These are phyloP conservation scores for Melikaiella ostensackeni DNA, from an alignment of 2,888 invertebrate species.

Conservation along the genomic window DNA sequence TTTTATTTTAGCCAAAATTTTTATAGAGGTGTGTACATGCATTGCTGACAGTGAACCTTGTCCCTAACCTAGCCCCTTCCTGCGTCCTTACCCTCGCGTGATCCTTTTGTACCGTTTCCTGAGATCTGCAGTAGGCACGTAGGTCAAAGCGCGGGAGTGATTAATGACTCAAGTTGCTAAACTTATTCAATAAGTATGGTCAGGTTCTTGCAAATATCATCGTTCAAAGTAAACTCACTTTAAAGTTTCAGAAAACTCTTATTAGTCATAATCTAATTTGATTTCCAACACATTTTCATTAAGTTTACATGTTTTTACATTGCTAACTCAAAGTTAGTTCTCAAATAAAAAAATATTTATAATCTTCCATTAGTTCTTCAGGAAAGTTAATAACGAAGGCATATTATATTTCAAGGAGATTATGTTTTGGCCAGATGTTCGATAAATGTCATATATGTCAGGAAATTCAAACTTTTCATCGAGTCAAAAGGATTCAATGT, in stretches of 20 bases:
- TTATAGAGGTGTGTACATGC: neutral
- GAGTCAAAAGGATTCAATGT: too few species aligned
- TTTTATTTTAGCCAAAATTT: neutral
- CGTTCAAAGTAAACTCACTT: neutral
- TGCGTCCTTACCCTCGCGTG: conserved; percentile 54
- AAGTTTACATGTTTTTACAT: too few species aligned
- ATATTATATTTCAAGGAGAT: too few species aligned
- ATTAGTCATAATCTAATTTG: conserved; percentile 32
- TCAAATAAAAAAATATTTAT: too few species aligned
- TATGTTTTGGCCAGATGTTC: too few species aligned
- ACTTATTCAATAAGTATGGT: conserved; percentile 48
- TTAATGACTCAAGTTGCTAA: conserved; percentile 48
- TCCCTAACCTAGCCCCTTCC: conserved; percentile 56
- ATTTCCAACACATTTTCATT: neutral
- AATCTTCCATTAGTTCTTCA: too few species aligned
- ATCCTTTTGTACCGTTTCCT: conserved; percentile 51
- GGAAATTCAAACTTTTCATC: too few species aligned
- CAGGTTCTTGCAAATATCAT: conserved; percentile 44
- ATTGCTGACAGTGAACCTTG: conserved; percentile 50
- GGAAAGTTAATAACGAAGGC: too few species aligned
- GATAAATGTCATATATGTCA: too few species aligned
- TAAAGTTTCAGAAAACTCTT: neutral
- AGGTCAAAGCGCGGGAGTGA: conserved; percentile 49
- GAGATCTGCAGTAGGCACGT: conserved; percentile 52
- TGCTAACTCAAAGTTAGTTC: too few species aligned